Base-by-base conservation (phyloP, 2,888 invertebrate species). In the Patella caerulea region DNA sequence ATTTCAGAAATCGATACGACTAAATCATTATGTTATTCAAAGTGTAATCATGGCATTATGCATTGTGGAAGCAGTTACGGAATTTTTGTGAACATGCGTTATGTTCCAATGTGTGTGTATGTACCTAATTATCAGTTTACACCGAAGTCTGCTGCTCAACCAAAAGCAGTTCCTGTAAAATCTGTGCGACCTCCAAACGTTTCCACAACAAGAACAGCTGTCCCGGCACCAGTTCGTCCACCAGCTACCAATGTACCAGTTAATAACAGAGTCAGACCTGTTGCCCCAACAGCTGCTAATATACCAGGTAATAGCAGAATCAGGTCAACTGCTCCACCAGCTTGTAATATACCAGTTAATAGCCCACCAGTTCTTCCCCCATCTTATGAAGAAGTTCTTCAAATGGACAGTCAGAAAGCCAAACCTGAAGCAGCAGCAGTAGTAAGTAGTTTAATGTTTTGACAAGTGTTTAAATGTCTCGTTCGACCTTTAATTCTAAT, bases 21-120 rank as follows among this genome's bases (percentile, higher is more conserved):
- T 19, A n/a, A 17, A 52, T 19, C 45, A 52, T 75, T 79, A n/a
- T 29, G 34, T 24, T 77, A 77, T 75, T 24, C 24, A 3, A 65
- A 53, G 24, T 79, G 79, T 59, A 74, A 71, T 15, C 7, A 17
- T 12, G 79, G 79, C 7, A 72, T 77, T 53, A 29, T 55, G 0
- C 59, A 15, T 19, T 79, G 75, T 73, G 55, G 45, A n/a, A 77
- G 73, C 17, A 73, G 70, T 45, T 34, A 79, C 34, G 74, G 70
- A 55, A 75, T 56, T 53, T 79, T 79, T 72, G 55, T 55, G 55
- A 79, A 79, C 75, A 70, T 77, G n/a, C 54, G 65, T 19, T 77
- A 70, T 72, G 73, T 70, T 52, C 77, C 79, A 24, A 24, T 70
- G 70, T 77, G 77, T 69, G 53, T 74, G 54, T 75, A 70, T 75